Evolutionary conservation across 2,888 invertebrate species (phyloP).

Genomic region (Apodemia duryi): DNA sequence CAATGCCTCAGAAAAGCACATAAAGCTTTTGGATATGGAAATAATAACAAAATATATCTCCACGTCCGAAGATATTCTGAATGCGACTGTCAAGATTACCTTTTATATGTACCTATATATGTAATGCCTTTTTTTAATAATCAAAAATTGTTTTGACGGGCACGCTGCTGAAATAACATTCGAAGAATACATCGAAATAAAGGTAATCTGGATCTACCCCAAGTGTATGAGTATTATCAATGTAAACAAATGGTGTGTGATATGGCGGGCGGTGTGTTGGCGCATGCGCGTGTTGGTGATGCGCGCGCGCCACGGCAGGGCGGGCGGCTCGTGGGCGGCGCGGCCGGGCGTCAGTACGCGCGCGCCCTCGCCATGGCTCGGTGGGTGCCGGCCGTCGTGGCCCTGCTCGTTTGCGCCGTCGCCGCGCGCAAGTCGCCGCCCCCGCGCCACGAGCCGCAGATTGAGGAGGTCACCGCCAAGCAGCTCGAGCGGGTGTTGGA

Average conservation of each 20-base stretch:
- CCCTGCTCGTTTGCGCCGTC: slow-evolving; percentile 76
- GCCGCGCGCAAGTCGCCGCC: slow-evolving; percentile 71
- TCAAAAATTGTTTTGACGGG: no score
- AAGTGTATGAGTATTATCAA: background rate
- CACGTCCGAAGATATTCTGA: no score
- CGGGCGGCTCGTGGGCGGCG: slow-evolving; percentile 37
- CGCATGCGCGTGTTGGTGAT: slow-evolving; percentile 30
- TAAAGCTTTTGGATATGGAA: no score
- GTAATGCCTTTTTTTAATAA: no score
- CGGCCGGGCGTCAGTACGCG: slow-evolving; percentile 61
- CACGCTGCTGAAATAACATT: no score
- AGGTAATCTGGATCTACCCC: background rate
- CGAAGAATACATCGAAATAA: no score
- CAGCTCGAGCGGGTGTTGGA: slow-evolving; percentile 93
- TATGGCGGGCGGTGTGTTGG: slow-evolving; percentile 29
- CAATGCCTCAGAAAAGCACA: no score
- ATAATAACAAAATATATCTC: no score
- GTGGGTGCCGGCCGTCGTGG: slow-evolving; percentile 71
- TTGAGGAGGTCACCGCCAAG: slow-evolving; percentile 96
- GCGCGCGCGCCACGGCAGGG: slow-evolving; percentile 37
- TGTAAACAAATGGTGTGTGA: slow-evolving; percentile 29
- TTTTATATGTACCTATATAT: no score
- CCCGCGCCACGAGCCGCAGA: slow-evolving; percentile 83
- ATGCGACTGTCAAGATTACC: no score
- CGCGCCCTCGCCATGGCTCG: slow-evolving; percentile 76